These are phyloP conservation scores for Drosophila santomea DNA, from an alignment of 1,140 invertebrate species.

Conservation along the genomic window DNA sequence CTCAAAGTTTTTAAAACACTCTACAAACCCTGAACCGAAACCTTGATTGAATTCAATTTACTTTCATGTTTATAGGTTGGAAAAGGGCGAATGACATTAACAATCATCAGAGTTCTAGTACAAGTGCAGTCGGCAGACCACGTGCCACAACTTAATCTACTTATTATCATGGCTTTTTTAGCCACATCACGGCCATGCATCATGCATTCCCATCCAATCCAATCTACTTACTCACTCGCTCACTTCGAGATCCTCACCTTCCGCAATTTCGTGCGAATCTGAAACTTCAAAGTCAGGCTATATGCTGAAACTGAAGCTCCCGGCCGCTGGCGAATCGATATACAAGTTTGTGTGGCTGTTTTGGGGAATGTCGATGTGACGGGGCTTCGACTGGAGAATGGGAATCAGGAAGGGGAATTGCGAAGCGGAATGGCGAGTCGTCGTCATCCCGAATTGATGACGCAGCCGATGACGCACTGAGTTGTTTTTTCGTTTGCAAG, in stretches of 20 bases:
- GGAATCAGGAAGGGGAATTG: constrained; percentile 21
- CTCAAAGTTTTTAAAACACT: too few species aligned
- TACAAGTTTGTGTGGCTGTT: constrained; percentile 4
- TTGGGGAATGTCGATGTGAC: constrained; percentile 34
- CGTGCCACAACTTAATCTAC: constrained; percentile 24
- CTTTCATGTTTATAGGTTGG: neutral
- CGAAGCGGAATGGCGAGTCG: constrained; percentile 9
- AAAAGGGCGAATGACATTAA: neutral
- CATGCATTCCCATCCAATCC: constrained; percentile 26
- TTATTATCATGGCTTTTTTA: constrained; percentile 6
- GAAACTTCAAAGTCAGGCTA: constrained; percentile 24
- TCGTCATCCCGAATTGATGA: constrained; percentile 44
- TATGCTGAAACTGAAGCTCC: constrained; percentile 16
- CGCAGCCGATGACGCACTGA: constrained; percentile 37
- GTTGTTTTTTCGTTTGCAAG: neutral
- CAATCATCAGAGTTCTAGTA: neutral
- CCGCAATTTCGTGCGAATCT: constrained; percentile 38
- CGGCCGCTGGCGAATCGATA: constrained; percentile 1
- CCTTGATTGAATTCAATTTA: too few species aligned
- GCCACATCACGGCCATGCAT: constrained; percentile 22
- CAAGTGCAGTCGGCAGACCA: constrained; percentile 17
- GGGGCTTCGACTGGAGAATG: constrained; percentile 13
- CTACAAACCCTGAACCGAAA: too few species aligned
- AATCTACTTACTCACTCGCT: constrained; percentile 1
- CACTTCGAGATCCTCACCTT: constrained; percentile 33